Evolutionary conservation across 2,113 vertebrate genomes (phyloP).

Genomic region (Prunella himalayana): DNA sequence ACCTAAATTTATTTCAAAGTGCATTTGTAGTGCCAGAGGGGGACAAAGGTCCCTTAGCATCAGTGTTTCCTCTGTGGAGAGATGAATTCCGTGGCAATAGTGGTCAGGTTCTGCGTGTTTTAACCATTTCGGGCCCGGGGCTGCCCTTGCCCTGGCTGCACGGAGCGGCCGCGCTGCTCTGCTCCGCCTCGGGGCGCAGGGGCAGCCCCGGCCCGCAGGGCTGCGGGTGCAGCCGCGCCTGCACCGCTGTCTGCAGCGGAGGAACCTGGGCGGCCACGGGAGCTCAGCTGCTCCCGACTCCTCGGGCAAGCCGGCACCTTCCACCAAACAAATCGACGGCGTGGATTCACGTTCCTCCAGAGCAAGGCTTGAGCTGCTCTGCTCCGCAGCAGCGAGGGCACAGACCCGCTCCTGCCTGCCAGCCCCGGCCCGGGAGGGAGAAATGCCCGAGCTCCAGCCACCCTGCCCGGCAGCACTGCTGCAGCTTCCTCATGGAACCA

Average conservation of each 20-base stretch:
- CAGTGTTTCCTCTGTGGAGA: background rate
- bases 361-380: background rate
- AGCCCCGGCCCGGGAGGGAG: background rate
- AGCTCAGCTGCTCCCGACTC: background rate
- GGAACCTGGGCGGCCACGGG: background rate
- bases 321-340: too few relatives aligned
- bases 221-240: background rate
- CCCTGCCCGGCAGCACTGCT: background rate
- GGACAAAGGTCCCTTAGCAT: background rate
- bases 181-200: too few relatives aligned
- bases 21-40: background rate
- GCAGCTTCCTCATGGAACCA: background rate
- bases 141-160: background rate
- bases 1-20: background rate
- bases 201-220: background rate
- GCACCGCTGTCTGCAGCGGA: background rate
- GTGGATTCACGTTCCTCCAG: background rate
- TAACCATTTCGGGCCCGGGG: rapidly evolving
- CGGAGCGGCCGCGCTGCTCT: background rate
- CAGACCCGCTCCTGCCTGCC: background rate
- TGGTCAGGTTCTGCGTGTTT: background rate
- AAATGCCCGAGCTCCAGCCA: rapidly evolving
- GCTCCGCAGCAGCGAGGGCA: rapidly evolving
- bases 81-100: background rate
- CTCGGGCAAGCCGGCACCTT: background rate